Conservation (phyloP, 2,113 vertebrate genomes). For the Tragulus kanchil region DNA sequence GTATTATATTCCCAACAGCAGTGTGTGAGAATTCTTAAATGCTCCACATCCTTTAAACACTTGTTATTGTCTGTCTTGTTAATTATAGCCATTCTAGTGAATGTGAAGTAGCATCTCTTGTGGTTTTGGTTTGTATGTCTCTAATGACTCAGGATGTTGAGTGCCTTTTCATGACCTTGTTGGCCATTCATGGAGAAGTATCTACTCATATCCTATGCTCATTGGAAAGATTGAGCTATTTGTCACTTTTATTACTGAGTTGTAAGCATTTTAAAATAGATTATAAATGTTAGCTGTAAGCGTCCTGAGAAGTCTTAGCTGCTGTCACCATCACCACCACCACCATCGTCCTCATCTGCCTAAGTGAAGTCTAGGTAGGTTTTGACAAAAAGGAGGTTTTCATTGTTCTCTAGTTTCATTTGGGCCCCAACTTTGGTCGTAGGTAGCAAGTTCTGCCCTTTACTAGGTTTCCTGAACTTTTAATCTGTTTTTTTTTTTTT, state of each 20-base stretch:
- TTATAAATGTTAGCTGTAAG: not conserved
- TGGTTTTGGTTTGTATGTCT: conserved; percentile 45
- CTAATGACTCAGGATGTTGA: not conserved
- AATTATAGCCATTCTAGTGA: not conserved
- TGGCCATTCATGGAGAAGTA: conserved; percentile 33
- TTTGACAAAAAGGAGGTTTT: conserved; percentile 25
- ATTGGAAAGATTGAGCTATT: not conserved
- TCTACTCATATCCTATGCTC: not conserved
- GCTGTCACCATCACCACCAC: not conserved
- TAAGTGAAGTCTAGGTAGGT: not conserved
- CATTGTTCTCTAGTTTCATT: conserved; percentile 19
- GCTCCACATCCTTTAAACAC: conserved; percentile 10
- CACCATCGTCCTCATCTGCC: not conserved
- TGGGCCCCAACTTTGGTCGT: not conserved
- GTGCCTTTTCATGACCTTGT: conserved; percentile 35
- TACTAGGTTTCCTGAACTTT: conserved; percentile 31
- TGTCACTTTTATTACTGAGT: conserved; percentile 15
- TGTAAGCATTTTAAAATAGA: not conserved
- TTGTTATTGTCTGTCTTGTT: conserved; percentile 24
- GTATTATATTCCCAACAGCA: not conserved
- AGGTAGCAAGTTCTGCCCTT: not conserved
- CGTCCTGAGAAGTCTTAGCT: conserved; percentile 18
- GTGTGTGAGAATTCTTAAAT: not conserved
- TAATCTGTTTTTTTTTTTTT: not conserved
- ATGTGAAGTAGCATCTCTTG: not conserved